A percentile compares a stretch with the other conserved stretches of the same genome.
Conservation (phyloP, 2,888 invertebrate genomes). For the Timandra comae region DNA sequence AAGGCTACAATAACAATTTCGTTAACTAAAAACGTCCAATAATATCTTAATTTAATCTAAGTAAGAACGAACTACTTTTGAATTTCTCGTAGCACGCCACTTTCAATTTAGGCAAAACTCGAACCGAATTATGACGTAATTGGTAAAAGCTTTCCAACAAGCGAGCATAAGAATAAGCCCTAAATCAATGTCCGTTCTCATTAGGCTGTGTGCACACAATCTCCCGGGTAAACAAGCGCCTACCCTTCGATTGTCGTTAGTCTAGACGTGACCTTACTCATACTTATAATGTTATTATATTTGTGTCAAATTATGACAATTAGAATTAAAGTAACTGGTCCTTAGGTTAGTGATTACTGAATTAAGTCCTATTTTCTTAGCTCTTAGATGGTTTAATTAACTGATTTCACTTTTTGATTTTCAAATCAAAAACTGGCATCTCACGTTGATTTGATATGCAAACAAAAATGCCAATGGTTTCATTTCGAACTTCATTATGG, state of each 20-base stretch:
- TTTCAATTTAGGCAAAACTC: slow-evolving; percentile 27
- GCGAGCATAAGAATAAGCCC: slow-evolving; percentile 23
- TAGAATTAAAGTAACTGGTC: too few relatives aligned
- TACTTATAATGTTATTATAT: too few relatives aligned
- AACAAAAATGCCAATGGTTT: too few relatives aligned
- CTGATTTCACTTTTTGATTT: too few relatives aligned
- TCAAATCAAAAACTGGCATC: too few relatives aligned
- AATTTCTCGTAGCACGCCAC: slow-evolving; percentile 14
- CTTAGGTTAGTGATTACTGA: too few relatives aligned
- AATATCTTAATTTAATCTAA: slow-evolving; percentile 2
- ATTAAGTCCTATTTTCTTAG: too few relatives aligned
- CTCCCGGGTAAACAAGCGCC: slow-evolving; percentile 34
- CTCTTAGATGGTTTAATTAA: too few relatives aligned
- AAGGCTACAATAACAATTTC: too few relatives aligned
- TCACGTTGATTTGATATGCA: too few relatives aligned
- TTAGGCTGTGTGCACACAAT: slow-evolving; percentile 34
- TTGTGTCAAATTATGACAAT: too few relatives aligned
- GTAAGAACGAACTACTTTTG: slow-evolving; percentile 6
- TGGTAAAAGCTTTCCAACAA: slow-evolving; percentile 40
- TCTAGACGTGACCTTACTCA: slow-evolving; percentile 39
- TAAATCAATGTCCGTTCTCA: slow-evolving; percentile 47
- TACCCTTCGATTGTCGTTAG: slow-evolving; percentile 40
- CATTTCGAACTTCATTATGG: too few relatives aligned
- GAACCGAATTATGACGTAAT: slow-evolving; percentile 42
- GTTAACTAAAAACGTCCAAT: not conserved